Evolutionary conservation across 1,140 invertebrate species (phyloP).

Genomic region (Zaprionus taronus): DNA sequence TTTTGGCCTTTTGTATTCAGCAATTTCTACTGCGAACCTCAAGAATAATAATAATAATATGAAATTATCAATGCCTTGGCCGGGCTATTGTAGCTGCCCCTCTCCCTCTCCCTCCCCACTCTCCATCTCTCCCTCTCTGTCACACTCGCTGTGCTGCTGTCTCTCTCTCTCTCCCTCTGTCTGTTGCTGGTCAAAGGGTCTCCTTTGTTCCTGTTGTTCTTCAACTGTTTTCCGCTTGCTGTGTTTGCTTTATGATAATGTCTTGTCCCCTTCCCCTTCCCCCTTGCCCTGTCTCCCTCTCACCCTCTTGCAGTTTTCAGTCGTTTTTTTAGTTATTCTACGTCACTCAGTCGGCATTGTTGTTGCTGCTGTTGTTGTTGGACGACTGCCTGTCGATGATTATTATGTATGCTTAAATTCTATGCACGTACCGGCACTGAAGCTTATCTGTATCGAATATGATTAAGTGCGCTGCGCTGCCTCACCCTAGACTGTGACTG

Average conservation of each 20-base stretch:
- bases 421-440: constrained; percentile 79
- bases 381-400: constrained; percentile 66
- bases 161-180: background rate
- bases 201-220: constrained; percentile 39
- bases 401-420: constrained; percentile 82
- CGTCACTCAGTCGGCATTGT: constrained; percentile 48
- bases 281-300: background rate
- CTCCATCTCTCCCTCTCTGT: background rate
- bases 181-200: background rate
- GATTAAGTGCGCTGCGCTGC: constrained; percentile 80
- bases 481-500: constrained; percentile 41
- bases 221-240: constrained; percentile 36
- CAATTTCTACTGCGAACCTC: constrained; percentile 58
- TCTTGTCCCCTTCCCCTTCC: constrained; percentile 46
- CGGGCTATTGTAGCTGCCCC: constrained; percentile 27
- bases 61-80: constrained; percentile 73
- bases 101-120: background rate
- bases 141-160: background rate
- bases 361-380: constrained; percentile 31
- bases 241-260: constrained; percentile 73
- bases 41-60: constrained; percentile 78
- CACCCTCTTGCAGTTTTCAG: background rate
- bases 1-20: constrained; percentile 59
- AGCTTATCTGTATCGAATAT: constrained; percentile 83
- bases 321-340: constrained; percentile 40